Conservation (phyloP, 2,113 vertebrate species). For the Clarias batrachus region DNA sequence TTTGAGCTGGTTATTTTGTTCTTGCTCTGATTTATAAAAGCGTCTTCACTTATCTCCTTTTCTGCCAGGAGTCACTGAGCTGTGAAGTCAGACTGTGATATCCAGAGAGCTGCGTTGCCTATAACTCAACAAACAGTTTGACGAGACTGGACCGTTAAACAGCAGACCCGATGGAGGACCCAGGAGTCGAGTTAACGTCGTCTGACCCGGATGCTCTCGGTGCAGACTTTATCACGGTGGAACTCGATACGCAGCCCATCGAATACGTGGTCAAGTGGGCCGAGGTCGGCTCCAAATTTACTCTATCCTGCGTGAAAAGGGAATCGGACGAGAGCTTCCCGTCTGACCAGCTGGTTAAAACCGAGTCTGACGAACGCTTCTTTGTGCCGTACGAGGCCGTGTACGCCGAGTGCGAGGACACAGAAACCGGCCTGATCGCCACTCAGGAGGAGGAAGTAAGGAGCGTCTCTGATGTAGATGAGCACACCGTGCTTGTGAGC, state of each 20-base stretch:
- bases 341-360: slow-evolving; percentile 60
- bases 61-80: slow-evolving; percentile 26
- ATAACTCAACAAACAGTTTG: neutral
- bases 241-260: slow-evolving; percentile 76
- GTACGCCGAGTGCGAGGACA: slow-evolving; percentile 68
- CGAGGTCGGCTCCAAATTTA: slow-evolving; percentile 74
- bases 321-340: slow-evolving; percentile 65
- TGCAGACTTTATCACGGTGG: slow-evolving; percentile 75
- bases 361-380: slow-evolving; percentile 69
- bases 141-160: neutral
- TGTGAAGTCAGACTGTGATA: slow-evolving; percentile 30
- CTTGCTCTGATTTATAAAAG: neutral
- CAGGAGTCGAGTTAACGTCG: slow-evolving; percentile 67
- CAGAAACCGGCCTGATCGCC: slow-evolving; percentile 70
- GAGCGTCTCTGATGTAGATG: slow-evolving; percentile 44
- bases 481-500: slow-evolving; percentile 62
- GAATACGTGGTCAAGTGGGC: slow-evolving; percentile 78
- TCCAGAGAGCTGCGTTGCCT: neutral
- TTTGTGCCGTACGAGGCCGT: slow-evolving; percentile 73
- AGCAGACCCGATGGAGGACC: slow-evolving; percentile 66
- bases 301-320: slow-evolving; percentile 74
- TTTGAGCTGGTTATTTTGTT: neutral
- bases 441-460: slow-evolving; percentile 63
- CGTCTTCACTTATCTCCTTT: neutral
- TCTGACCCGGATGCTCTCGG: slow-evolving; percentile 71